Conservation (phyloP, 2,888 invertebrate species). For the Noctua janthe region DNA sequence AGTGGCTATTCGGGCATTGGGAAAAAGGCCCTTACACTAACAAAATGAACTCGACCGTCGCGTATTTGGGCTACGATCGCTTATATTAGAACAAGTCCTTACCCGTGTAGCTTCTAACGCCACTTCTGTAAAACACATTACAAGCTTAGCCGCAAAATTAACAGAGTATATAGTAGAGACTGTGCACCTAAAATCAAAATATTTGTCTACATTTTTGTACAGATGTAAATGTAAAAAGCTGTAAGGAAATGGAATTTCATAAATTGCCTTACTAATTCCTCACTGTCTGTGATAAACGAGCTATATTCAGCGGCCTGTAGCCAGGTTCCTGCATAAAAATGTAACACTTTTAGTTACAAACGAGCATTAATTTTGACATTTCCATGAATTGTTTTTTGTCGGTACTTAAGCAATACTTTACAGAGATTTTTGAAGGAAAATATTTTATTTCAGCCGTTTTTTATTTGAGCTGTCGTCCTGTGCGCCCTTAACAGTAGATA, state of each 20-base stretch:
- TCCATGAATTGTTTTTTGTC: neutral
- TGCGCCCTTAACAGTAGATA: neutral
- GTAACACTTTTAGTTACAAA: neutral
- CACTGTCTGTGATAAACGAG: conserved; percentile 23
- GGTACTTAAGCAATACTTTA: neutral
- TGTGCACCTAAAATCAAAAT: neutral
- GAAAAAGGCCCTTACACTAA: too few relatives aligned
- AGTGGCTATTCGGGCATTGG: too few relatives aligned
- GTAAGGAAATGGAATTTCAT: neutral
- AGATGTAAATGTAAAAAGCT: neutral
- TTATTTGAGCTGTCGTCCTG: too few relatives aligned
- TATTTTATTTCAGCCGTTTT: neutral
- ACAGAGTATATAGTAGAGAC: neutral
- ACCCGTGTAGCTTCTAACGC: neutral
- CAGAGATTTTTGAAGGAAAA: neutral
- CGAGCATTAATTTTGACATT: conserved; percentile 1
- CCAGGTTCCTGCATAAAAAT: neutral
- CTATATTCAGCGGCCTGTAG: neutral
- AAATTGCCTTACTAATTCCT: conserved; percentile 4
- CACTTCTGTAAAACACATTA: neutral
- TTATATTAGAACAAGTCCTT: neutral
- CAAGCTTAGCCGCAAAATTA: neutral
- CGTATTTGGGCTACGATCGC: neutral
- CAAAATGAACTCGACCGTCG: neutral
- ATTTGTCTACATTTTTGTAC: neutral